Percentiles rank a stretch among this genome's conserved stretches.
phyloP scores from a whole-genome alignment of 2,888 invertebrate species.

The Drosophila infuscata region DNA sequence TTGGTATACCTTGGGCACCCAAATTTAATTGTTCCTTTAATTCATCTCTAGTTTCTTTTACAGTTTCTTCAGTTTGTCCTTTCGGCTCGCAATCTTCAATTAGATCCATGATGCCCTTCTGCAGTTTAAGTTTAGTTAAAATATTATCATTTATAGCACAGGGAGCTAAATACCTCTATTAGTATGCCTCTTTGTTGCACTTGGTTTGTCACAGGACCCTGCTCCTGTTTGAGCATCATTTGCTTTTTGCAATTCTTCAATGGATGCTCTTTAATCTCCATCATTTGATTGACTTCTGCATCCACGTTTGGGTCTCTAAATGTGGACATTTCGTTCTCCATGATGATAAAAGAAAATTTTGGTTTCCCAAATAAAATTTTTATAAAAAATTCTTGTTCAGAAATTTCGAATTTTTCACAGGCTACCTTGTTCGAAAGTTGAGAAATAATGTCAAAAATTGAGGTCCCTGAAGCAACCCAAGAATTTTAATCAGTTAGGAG shows the following conservation, averaged over 20 bases:
- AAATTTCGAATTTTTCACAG: background rate
- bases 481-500: background rate
- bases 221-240: background rate
- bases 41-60: constrained; percentile 2
- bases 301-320: constrained; percentile 1
- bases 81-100: constrained; percentile 14
- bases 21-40: background rate
- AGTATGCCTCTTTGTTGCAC: constrained; percentile 24
- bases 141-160: rapidly evolving
- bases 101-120: constrained; percentile 27
- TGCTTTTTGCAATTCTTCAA: background rate
- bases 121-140: background rate
- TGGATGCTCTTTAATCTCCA: background rate
- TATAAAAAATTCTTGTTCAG: background rate
- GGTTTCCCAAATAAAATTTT: background rate
- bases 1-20: constrained; percentile 3
- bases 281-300: background rate
- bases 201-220: background rate
- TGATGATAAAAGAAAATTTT: background rate
- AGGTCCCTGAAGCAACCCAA: background rate
- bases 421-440: background rate
- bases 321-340: constrained; percentile 28
- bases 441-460: too few species aligned
- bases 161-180: constrained; percentile 33
- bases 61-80: background rate